Evolutionary conservation across 2,888 invertebrate species (phyloP), one percentile per base, ranked within the genome.

Genomic region (Ferrisia virgata): DNA sequence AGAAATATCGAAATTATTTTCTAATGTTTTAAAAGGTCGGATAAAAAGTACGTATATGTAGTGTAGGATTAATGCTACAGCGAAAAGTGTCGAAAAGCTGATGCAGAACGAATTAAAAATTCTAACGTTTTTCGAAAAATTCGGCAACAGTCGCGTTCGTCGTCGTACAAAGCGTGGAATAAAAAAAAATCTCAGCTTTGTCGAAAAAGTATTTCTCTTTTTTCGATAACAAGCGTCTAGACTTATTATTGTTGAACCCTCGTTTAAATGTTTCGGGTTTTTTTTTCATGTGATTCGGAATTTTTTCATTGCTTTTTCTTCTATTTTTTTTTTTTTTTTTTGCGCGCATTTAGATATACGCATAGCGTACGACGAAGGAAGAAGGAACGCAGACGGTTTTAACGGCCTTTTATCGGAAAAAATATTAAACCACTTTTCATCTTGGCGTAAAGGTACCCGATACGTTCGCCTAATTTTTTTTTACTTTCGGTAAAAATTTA

Each of bases 151-250:
- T 64, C 64, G 64, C 13, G 6, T 47, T 47, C 13, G 6, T 47
- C 18, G 47, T 47, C 47, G 47, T 4, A 25, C 25, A 15, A 64
- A 64, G 15, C 64, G 18, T 25, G 64, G 28, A 64, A 28, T 64
- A 64, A 64, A 64, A 64, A n/a, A n/a, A 28, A 64, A 64, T 28
- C 28, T 28, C 15, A 11, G 28, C 28, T 15, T 64, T 64, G 11
- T 64, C 64, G 64, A 64, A 28, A 28, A 64, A 25, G 28, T 28
- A 28, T 64, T 64, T 64, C 4, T n/a, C 15, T 64, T 64, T 28
- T 64, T 25, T 28, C 64, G 64, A 64, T 64, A 64, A 64, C 64
- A 64, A 64, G 64, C 64, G 64, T 64, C 64, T 64, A 64, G 64
- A 64, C 64, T 64, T 64, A 28, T 64, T 64, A 28, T 64, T 64